Base-by-base conservation (phyloP, 2,888 invertebrate species). In the Papilio protenor region DNA sequence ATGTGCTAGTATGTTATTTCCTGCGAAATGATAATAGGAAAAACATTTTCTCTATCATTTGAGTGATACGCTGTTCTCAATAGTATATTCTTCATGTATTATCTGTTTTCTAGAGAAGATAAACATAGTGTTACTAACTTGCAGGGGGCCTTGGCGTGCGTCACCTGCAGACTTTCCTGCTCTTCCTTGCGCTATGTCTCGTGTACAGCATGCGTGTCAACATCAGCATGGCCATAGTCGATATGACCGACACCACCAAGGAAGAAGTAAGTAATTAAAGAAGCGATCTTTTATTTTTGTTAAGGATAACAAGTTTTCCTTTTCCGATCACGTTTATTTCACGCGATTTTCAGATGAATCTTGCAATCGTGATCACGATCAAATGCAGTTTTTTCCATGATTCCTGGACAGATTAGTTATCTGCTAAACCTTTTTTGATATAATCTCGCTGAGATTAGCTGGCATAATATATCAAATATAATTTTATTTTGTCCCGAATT, bases 221-320 rank as follows among this genome's bases (percentile, higher is more conserved):
- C 85, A 94, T 96, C 84, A 96, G 96, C 76, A 96, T 96, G 81
- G 96, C 96, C 5, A 95, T 96, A 72, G 96, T 96, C 0, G 96
- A 96, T 40, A 96, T 96, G 96, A 95, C 95, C 0, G 92, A 89
- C 61, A 73, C 10, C 1, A 77, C 52, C 2, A 85, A 82, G 16
- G 79, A 83, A 33, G 75, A 77, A 3, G 89, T 89, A 70, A 84
- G 85, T 40, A 40, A 40, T 40, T 40, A 8, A 40, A 40, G n/a
- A n/a, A n/a, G n/a, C n/a, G n/a, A n/a, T n/a, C n/a, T n/a, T 18
- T 52, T 6, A 52, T 16, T 6, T 52, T 18, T 52, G 52, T 14
- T 52, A 5, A n/a, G 6, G 5, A 14, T 18, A 52, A 52, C 0
- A 21, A 21, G 57, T 12, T 23, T 23, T 23, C 21, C 10, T 59